Evolutionary conservation across 1,140 invertebrate genomes (phyloP).

Genomic region (Tetragonula clypearis): DNA sequence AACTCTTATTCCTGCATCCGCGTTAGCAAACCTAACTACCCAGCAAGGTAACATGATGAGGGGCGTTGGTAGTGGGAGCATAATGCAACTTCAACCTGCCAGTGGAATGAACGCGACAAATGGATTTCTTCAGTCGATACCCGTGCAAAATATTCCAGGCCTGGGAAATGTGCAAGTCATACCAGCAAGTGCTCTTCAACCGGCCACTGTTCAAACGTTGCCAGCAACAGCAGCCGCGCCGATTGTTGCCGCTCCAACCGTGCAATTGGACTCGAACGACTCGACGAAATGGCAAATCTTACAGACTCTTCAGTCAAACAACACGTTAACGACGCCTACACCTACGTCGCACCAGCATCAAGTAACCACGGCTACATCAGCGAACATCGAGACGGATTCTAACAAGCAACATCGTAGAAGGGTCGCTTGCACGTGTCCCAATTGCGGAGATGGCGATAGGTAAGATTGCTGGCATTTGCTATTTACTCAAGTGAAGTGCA

Average conservation of each 20-base stretch:
- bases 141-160: conserved; percentile 88
- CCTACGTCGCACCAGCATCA: conserved; percentile 72
- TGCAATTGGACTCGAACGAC: conserved; percentile 88
- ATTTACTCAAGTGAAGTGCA: background rate
- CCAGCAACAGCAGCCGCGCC: conserved; percentile 67
- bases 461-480: conserved; percentile 58
- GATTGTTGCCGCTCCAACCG: conserved; percentile 64
- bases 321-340: conserved; percentile 69
- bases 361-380: conserved; percentile 61
- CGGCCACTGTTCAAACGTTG: conserved; percentile 75
- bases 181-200: conserved; percentile 82
- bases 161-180: conserved; percentile 90
- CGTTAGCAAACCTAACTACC: conserved; percentile 76
- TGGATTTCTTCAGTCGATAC: conserved; percentile 83
- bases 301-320: conserved; percentile 81
- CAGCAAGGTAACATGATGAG: conserved; percentile 78
- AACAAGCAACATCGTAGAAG: conserved; percentile 83
- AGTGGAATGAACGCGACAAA: conserved; percentile 73
- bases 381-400: conserved; percentile 64
- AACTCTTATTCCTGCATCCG: conserved; percentile 87
- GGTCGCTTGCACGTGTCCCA: conserved; percentile 98
- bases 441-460: conserved; percentile 95
- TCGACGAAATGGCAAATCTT: conserved; percentile 92
- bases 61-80: conserved; percentile 73
- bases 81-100: conserved; percentile 79